Base-by-base conservation (phyloP, 2,888 invertebrate genomes). In the Parnassius glacialis region DNA sequence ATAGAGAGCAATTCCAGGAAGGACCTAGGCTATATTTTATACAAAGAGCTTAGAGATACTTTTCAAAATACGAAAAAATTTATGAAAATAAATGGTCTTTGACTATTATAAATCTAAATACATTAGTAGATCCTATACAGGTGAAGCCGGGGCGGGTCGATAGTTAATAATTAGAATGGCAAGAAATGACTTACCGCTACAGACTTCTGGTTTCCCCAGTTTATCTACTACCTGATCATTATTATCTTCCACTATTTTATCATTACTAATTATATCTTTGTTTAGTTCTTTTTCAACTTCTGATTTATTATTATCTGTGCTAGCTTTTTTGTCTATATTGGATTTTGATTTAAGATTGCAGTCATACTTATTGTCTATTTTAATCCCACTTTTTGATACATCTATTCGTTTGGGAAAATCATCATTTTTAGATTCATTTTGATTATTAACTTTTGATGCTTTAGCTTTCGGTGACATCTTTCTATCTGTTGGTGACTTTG, bases 401-500 rank as follows among this genome's bases (percentile, higher is more conserved):
- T 48, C 59, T 57, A 58, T 64, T 53, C 41, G 13, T 60, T 59
- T 64, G 54, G 56, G 34, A 16, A 42, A n/a, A 52, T 61, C 60
- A 66, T 61, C 72, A 66, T 68, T 48, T 64, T 71, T 70, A 62
- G 74, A 67, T 10, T 70, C 65, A 52, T 57, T 71, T 41, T 71
- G 70, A 67, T 70, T 76, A 10, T 62, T 68, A 62, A 69, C 64
- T 63, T 68, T 69, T 43, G 65, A 47, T 9, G 57, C 25, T 63
- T 69, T 65, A 13, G 9, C 10, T 48, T 48, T 13, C 1, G 34
- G 34, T 5, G 34, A 34, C 34, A 1, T 34, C 65, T 72, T 73
- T 74, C 12, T 58, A 59, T 56, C 65, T 62, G 58, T 73, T 67
- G 64, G 67, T 70, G 58, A 56, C 67, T 20, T 69, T 65, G 59